Conservation (phyloP, 2,888 invertebrate species). For the Pyrrhia umbra region DNA sequence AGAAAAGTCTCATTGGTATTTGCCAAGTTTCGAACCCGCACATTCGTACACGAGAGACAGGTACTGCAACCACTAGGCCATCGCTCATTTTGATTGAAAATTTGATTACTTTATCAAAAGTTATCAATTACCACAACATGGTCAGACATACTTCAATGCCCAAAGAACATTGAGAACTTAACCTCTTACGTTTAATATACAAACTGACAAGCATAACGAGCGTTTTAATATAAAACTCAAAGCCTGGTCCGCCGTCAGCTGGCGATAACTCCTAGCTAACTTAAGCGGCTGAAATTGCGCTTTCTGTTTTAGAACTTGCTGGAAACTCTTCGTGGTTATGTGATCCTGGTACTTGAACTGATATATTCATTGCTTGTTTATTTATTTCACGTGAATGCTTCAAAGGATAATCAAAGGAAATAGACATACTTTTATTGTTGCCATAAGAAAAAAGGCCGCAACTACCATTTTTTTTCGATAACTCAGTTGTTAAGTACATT, state of each 20-base stretch:
- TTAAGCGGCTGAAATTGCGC: constrained; percentile 50
- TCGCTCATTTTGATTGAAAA: no score
- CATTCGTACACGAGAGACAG: no score
- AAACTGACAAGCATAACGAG: constrained; percentile 15
- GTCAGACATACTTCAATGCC: neutral
- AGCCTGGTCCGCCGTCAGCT: constrained; percentile 48
- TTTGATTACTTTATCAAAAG: no score
- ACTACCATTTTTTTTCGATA: no score
- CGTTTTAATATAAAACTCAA: constrained; percentile 49
- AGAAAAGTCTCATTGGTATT: no score
- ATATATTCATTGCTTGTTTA: constrained; percentile 13
- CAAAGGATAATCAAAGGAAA: neutral
- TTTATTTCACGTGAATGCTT: neutral
- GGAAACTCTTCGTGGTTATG: constrained; percentile 35
- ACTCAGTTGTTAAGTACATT: no score
- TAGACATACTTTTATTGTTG: no score
- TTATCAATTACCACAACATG: neutral
- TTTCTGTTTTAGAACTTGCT: constrained; percentile 43
- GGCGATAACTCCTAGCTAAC: constrained; percentile 45
- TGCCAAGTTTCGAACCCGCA: no score
- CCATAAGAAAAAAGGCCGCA: no score
- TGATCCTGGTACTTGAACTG: constrained; percentile 33
- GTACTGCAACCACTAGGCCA: no score
- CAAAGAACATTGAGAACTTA: neutral
- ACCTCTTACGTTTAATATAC: neutral